Evolutionary conservation across 2,797 vertebrate species (phyloP).

Genomic region (Anisognathus igniventris): DNA sequence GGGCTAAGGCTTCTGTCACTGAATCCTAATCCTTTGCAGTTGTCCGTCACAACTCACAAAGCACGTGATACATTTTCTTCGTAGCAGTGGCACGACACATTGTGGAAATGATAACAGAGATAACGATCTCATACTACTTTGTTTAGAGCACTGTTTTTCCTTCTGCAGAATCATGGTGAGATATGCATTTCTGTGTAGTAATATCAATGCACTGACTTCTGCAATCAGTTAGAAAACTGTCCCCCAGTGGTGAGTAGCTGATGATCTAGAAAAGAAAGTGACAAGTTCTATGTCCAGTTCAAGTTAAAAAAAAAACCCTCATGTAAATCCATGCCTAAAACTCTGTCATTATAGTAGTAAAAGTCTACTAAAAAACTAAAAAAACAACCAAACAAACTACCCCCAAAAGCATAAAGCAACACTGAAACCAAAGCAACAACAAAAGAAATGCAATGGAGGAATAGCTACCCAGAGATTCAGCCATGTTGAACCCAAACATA

Average conservation of each 20-base stretch:
- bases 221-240: background rate
- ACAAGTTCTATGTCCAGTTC: background rate
- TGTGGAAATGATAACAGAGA: background rate
- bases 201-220: background rate
- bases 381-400: background rate
- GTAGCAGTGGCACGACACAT: background rate
- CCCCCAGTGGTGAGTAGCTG: background rate
- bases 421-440: background rate
- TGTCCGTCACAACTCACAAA: background rate
- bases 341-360: background rate
- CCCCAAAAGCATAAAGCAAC: background rate
- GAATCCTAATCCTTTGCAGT: background rate
- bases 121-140: background rate
- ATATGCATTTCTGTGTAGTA: background rate
- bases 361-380: background rate
- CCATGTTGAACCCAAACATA: background rate
- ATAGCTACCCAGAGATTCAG: background rate
- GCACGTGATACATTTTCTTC: background rate
- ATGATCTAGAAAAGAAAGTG: background rate
- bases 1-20: background rate
- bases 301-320: rapidly evolving
- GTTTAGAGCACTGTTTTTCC: background rate
- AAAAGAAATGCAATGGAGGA: background rate
- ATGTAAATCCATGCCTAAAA: background rate
- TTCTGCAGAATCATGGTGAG: background rate